Percentiles rank a stretch among this genome's conserved stretches.
phyloP scores from a whole-genome alignment of 2,797 vertebrate genomes.

The Premnoplex brunnescens region DNA sequence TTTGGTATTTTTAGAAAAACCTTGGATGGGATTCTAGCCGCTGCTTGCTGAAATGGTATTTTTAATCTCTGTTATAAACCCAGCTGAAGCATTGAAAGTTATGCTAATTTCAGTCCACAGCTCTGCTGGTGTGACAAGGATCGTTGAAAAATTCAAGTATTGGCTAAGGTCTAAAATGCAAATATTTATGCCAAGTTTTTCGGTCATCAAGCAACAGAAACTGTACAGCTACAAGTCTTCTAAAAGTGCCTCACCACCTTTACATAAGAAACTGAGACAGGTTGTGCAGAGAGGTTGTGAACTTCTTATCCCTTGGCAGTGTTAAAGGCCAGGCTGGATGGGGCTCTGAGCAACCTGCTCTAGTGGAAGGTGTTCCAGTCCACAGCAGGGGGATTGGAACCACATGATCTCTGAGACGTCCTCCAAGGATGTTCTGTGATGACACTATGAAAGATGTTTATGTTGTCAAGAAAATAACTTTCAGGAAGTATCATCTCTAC shows the following conservation, averaged over 20 bases:
- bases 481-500: neutral
- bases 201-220: neutral
- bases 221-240: neutral
- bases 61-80: slow-evolving; percentile 43
- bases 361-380: accelerated
- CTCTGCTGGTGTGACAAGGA: neutral
- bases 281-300: neutral
- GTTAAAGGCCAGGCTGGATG: neutral
- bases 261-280: neutral
- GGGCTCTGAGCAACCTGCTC: neutral
- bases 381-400: too few relatives aligned
- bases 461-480: neutral
- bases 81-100: slow-evolving; percentile 29
- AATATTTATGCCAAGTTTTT: slow-evolving; percentile 30
- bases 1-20: neutral
- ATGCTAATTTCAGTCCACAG: slow-evolving; percentile 23
- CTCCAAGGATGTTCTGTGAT: neutral
- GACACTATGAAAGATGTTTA: neutral
- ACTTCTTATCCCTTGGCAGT: neutral
- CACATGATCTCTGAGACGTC: neutral
- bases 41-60: neutral
- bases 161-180: slow-evolving; percentile 26
- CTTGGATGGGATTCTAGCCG: neutral
- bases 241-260: neutral
- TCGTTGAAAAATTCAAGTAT: slow-evolving; percentile 43